Evolutionary conservation across 2,797 vertebrate species (phyloP).

Genomic region (Amblyopsis hoosieri): DNA sequence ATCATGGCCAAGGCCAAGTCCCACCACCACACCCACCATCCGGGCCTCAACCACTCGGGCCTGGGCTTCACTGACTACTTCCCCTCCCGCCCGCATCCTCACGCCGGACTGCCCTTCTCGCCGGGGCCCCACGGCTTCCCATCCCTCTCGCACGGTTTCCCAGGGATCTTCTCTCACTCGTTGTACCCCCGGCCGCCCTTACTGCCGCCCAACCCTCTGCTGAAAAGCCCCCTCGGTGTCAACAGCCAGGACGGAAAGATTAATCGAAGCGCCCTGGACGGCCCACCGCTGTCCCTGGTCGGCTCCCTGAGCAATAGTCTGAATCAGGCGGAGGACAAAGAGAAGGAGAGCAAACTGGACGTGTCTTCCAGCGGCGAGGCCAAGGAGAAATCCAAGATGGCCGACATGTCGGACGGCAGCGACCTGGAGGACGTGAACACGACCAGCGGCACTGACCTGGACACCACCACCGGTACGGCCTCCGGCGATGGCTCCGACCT

Average conservation of each 20-base stretch:
- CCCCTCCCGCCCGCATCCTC: conserved; percentile 87
- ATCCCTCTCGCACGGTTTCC: conserved; percentile 89
- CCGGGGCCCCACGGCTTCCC: conserved; percentile 86
- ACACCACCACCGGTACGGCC: conserved; percentile 93
- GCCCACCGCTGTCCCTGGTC: conserved; percentile 83
- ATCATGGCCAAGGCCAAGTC: conserved; percentile 94
- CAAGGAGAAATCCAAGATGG: conserved; percentile 88
- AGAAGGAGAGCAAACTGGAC: conserved; percentile 80
- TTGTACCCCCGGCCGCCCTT: conserved; percentile 92
- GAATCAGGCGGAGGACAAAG: conserved; percentile 79
- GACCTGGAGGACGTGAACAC: conserved; percentile 98
- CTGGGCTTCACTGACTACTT: conserved; percentile 94
- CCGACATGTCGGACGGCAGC: conserved; percentile 91
- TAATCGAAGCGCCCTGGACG: conserved; percentile 85
- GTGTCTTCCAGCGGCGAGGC: conserved; percentile 79
- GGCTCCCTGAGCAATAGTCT: conserved; percentile 79
- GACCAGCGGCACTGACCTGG: conserved; percentile 94
- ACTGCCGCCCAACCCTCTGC: conserved; percentile 89
- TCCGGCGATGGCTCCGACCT: conserved; percentile 91
- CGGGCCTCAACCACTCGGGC: conserved; percentile 86
- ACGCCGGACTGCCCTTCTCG: conserved; percentile 87
- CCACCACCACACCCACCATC: conserved; percentile 84
- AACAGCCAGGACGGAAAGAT: conserved; percentile 90
- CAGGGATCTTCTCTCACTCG: conserved; percentile 92
- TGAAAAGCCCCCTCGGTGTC: conserved; percentile 89